Conservation (phyloP, 2,797 vertebrate genomes). For the Typhlichthys eigenmanni region DNA sequence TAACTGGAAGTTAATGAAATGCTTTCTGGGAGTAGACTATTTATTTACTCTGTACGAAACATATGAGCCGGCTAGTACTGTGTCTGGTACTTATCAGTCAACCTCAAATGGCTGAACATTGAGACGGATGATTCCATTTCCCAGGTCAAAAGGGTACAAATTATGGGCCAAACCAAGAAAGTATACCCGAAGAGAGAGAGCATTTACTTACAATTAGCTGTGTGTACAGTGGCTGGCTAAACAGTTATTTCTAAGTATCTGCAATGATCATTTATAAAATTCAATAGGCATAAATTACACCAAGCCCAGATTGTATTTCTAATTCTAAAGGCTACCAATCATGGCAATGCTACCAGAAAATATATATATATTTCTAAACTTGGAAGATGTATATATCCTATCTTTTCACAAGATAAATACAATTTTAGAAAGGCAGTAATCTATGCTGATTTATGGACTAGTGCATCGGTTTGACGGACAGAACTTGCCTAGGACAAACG, state of each 20-base stretch:
- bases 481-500: slow-evolving; percentile 20
- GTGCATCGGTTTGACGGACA: slow-evolving; percentile 44
- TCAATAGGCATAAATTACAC: neutral
- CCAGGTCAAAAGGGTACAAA: slow-evolving; percentile 59
- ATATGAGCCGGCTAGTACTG: slow-evolving; percentile 39
- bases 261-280: neutral
- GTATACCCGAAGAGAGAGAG: slow-evolving; percentile 27
- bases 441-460: slow-evolving; percentile 63
- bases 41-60: slow-evolving; percentile 65
- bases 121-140: slow-evolving; percentile 60
- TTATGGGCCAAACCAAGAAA: slow-evolving; percentile 50
- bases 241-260: neutral
- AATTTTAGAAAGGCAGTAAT: slow-evolving; percentile 74
- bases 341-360: slow-evolving; percentile 19
- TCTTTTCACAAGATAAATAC: slow-evolving; percentile 67
- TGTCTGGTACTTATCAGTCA: slow-evolving; percentile 47
- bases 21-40: slow-evolving; percentile 34
- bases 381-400: slow-evolving; percentile 29
- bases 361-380: slow-evolving; percentile 11
- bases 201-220: slow-evolving; percentile 15
- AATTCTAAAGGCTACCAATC: slow-evolving; percentile 6
- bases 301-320: slow-evolving; percentile 3
- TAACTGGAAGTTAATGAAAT: slow-evolving; percentile 54
- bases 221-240: slow-evolving; percentile 21
- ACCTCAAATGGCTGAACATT: slow-evolving; percentile 50